Base-by-base conservation (phyloP, 2,888 invertebrate species). In the Helobdella robusta region DNA sequence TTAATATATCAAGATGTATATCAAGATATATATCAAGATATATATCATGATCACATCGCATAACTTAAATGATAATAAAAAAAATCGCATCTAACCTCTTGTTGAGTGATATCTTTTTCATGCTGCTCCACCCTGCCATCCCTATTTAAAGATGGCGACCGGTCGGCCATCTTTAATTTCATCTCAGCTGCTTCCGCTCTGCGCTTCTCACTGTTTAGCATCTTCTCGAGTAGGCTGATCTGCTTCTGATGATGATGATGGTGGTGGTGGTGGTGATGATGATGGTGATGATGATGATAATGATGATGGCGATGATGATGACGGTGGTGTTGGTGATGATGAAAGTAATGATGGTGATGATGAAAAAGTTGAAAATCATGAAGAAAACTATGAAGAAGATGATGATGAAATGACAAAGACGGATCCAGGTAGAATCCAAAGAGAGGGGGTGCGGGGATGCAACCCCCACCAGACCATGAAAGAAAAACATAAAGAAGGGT, bases 161-260 rank as follows among this genome's bases (percentile, higher is more conserved):
- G 52, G 56, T 70, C 69, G n/a, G 52, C 56, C 28, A 77, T 69
- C 40, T 72, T 68, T 20, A 76, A 70, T 64, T 75, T 75, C 72
- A 75, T 76, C 69, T 77, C 75, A 8, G 75, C 73, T 23, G 74
- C 73, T 58, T 72, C 67, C 25, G 75, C 73, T 68, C 76, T 76
- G 67, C 75, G 73, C 34, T 76, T 66, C 67, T 79, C 79, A 70
- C 78, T 77, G 36, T 74, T 74, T 44, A 79, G 72, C 28, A 77
- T 73, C 5, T 72, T 70, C 66, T 78, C 77, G 66, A 79, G 72
- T 30, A 74, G 74, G 50, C 73, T 72, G 46, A 78, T 73, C 25
- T 76, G 71, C 64, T 74, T 75, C 69, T 68, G 50, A 40, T 6
- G 23, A 75, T 73, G 61, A 77, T 74, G 69, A 77, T 40, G 15